phyloP scores from a whole-genome alignment of 30 jellyfish, hydroid and myxozoan genomes.

The Pseudorhiza aurosa region DNA sequence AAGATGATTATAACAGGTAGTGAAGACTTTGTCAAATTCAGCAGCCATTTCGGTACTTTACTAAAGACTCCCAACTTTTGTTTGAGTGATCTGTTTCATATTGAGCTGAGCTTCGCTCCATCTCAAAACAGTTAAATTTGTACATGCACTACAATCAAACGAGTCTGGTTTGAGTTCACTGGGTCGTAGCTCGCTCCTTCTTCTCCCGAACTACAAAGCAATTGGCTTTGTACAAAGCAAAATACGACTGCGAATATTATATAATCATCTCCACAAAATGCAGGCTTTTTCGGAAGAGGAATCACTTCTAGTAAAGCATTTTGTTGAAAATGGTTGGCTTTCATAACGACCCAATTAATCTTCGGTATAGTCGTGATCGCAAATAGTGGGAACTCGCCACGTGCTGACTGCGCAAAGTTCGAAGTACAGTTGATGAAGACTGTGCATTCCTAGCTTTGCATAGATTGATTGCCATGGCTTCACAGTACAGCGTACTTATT shows the following conservation, averaged over 20 bases:
- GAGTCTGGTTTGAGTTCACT: background rate
- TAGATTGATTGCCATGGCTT: conserved; percentile 55
- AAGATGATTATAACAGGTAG: too few relatives aligned
- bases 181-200: background rate
- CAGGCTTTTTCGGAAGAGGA: conserved; percentile 1
- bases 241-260: conserved; percentile 26
- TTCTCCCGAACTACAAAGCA: background rate
- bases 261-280: conserved; percentile 7
- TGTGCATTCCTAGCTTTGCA: conserved; percentile 44
- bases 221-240: conserved; percentile 28
- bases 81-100: background rate
- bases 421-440: conserved; percentile 26
- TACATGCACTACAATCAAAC: background rate
- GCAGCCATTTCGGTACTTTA: too few relatives aligned
- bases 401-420: conserved; percentile 53
- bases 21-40: too few relatives aligned
- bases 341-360: conserved; percentile 67
- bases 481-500: conserved; percentile 60
- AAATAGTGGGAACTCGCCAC: conserved; percentile 62
- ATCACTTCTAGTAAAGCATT: conserved; percentile 7
- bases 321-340: conserved; percentile 46
- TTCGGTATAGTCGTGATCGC: conserved; percentile 45
- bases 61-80: too few relatives aligned
- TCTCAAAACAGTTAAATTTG: background rate
- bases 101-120: background rate